These are phyloP conservation scores for Leptatherina wallacei DNA, from an alignment of 2,797 vertebrate genomes.

Conservation along the genomic window DNA sequence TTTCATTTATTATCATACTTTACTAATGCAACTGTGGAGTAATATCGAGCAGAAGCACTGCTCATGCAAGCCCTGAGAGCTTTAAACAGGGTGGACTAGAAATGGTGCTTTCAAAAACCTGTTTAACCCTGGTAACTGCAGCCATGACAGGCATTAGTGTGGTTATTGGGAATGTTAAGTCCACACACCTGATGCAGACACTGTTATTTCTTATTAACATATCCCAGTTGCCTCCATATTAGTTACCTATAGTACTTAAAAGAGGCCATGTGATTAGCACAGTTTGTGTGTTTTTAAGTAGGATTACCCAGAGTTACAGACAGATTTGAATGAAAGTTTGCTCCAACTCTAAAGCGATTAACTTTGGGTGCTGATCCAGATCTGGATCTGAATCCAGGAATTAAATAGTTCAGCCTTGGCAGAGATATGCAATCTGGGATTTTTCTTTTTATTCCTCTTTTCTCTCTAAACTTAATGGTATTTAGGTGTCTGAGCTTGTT, in stretches of 20 bases:
- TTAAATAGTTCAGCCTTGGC: background rate
- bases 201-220: conserved; percentile 20
- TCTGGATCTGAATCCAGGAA: background rate
- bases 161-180: conserved; percentile 3
- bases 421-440: background rate
- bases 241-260: background rate
- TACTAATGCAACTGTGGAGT: conserved; percentile 58
- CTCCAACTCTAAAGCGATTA: background rate
- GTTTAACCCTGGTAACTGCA: background rate
- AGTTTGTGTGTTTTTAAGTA: background rate
- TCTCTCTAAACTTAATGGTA: background rate
- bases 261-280: background rate
- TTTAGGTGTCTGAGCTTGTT: background rate
- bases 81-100: conserved; percentile 51
- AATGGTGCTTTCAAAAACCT: conserved; percentile 38
- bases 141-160: conserved; percentile 15
- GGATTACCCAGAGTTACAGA: background rate
- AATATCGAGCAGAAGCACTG: conserved; percentile 42
- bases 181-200: conserved; percentile 5
- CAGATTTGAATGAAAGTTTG: background rate
- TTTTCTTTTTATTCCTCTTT: background rate
- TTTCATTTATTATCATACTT: conserved; percentile 71
- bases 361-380: background rate
- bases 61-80: conserved; percentile 59
- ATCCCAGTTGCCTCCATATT: background rate